These are phyloP conservation scores for Thymallus thymallus DNA, from an alignment of 2,113 vertebrate species.

Conservation along the genomic window DNA sequence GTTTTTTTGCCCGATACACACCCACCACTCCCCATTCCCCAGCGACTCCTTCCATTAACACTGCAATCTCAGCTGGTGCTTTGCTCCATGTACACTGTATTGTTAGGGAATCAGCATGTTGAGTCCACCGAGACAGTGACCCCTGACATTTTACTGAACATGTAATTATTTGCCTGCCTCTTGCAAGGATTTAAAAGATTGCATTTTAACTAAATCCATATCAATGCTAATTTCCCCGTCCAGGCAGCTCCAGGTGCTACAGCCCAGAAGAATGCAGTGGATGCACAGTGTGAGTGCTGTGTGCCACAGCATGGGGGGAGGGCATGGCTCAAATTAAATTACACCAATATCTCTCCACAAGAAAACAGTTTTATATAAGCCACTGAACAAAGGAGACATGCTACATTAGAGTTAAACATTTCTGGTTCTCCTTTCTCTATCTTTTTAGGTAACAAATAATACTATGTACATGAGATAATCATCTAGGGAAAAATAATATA, in stretches of 20 bases:
- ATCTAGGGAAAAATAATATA: neutral
- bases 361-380: conserved; percentile 82
- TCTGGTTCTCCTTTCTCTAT: conserved; percentile 67
- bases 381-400: conserved; percentile 86
- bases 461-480: neutral
- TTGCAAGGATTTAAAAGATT: conserved; percentile 91
- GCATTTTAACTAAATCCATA: conserved; percentile 92
- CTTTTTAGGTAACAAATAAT: conserved; percentile 65
- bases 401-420: conserved; percentile 85
- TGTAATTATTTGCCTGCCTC: conserved; percentile 86
- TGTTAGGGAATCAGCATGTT: conserved; percentile 85
- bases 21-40: conserved; percentile 65
- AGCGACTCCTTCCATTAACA: conserved; percentile 85
- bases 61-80: conserved; percentile 85
- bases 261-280: conserved; percentile 69
- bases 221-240: conserved; percentile 86
- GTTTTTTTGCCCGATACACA: conserved; percentile 59
- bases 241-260: conserved; percentile 81
- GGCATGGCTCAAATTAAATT: neutral
- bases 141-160: conserved; percentile 86
- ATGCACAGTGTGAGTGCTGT: conserved; percentile 73
- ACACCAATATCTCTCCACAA: neutral
- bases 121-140: conserved; percentile 84
- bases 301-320: conserved; percentile 64
- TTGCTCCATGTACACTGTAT: conserved; percentile 78